Percentiles rank a stretch among this genome's conserved stretches.
Evolutionary conservation across 35 echinoderm and acorn worm genomes (phyloP).

Genomic region (Anneissia japonica): DNA sequence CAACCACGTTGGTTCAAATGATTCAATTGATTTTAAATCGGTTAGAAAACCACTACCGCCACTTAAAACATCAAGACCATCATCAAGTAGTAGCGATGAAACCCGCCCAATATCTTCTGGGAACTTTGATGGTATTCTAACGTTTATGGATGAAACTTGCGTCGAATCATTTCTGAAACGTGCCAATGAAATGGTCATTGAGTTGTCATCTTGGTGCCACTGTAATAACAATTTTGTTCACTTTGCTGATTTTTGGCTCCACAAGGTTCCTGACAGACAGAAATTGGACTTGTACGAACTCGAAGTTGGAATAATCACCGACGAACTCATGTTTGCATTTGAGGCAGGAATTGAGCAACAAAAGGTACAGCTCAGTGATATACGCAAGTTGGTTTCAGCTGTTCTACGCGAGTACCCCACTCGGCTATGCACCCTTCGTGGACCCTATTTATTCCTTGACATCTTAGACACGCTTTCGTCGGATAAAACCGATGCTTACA

Average conservation of each 20-base stretch:
- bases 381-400: conserved; percentile 46
- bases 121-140: conserved; percentile 58
- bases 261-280: conserved; percentile 67
- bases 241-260: conserved; percentile 86
- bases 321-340: conserved; percentile 74
- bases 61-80: conserved; percentile 48
- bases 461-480: conserved; percentile 82
- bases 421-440: conserved; percentile 47
- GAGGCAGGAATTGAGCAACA: conserved; percentile 29
- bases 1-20: background rate
- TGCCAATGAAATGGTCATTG: conserved; percentile 61
- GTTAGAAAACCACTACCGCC: conserved; percentile 58
- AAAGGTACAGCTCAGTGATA: conserved; percentile 47
- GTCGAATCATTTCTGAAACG: conserved; percentile 53
- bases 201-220: conserved; percentile 63
- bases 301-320: conserved; percentile 71
- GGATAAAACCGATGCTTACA: conserved; percentile 70
- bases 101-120: background rate
- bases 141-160: conserved; percentile 29
- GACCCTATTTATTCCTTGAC: conserved; percentile 74
- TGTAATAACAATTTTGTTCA: conserved; percentile 69
- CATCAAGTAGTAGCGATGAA: conserved; percentile 35
- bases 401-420: conserved; percentile 79
- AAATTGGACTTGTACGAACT: conserved; percentile 63
- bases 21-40: conserved; percentile 15